Conservation (phyloP, 2,888 invertebrate genomes). For the Julus scandinavius region DNA sequence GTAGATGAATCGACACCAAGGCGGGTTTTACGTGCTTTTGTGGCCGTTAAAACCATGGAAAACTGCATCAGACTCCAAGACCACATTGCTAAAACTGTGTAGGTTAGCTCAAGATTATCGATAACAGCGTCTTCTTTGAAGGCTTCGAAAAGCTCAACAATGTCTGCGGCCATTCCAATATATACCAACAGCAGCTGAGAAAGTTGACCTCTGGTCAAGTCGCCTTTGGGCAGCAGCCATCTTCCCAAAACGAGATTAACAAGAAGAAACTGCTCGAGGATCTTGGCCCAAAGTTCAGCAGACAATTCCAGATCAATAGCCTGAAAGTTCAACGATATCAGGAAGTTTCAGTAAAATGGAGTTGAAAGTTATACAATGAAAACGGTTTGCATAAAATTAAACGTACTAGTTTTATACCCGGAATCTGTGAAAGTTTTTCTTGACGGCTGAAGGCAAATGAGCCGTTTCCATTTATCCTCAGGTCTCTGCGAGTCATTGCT, state of each 20-base stretch:
- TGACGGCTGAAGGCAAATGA: neutral
- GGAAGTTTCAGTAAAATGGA: neutral
- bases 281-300: conserved; percentile 60
- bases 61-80: conserved; percentile 65
- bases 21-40: conserved; percentile 62
- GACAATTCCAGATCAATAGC: conserved; percentile 56
- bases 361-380: neutral
- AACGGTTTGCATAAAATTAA: neutral
- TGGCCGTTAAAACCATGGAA: conserved; percentile 64
- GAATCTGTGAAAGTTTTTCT: conserved; percentile 52
- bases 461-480: conserved; percentile 16
- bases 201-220: conserved; percentile 64
- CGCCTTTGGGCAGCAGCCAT: conserved; percentile 64
- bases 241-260: conserved; percentile 65
- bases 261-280: conserved; percentile 64
- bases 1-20: conserved; percentile 59
- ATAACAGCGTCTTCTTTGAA: conserved; percentile 60
- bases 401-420: conserved; percentile 52
- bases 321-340: conserved; percentile 47
- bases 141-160: conserved; percentile 62
- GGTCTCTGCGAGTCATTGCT: conserved; percentile 57
- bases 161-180: conserved; percentile 64
- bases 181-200: conserved; percentile 67
- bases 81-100: conserved; percentile 64
- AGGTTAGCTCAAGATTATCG: conserved; percentile 61